A percentile compares a stretch with the other conserved stretches of the same genome.
Conservation (phyloP, 2,797 vertebrate genomes). For the Smutsia gigantea region DNA sequence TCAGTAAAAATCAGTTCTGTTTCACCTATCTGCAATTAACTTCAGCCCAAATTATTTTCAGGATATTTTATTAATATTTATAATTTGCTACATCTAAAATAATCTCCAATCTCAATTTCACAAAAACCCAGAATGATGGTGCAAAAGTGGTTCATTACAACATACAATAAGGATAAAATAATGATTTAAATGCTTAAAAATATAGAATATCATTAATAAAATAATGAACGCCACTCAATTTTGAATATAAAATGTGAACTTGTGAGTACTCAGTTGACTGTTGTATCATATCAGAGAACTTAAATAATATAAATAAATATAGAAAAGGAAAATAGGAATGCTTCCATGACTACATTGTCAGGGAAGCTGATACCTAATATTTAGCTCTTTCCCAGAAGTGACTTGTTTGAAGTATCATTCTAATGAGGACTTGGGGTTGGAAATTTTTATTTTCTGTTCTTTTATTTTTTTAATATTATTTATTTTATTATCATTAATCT, state of each 20-base stretch:
- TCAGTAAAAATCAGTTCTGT: neutral
- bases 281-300: neutral
- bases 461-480: no score
- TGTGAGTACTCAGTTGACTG: neutral
- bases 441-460: neutral
- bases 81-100: neutral
- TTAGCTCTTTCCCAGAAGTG: neutral
- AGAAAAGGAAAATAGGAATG: neutral
- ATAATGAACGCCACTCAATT: neutral
- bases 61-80: neutral
- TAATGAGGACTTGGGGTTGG: neutral
- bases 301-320: neutral
- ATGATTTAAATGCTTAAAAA: neutral
- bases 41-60: neutral
- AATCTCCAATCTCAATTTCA: neutral
- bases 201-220: neutral
- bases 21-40: neutral
- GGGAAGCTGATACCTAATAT: neutral
- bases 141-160: neutral
- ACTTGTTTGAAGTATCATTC: neutral
- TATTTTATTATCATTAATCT: no score
- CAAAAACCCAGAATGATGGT: neutral
- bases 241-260: constrained; percentile 6
- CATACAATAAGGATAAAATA: neutral
- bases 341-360: neutral